phyloP scores from a whole-genome alignment of 2,888 invertebrate species.

The Nebria salina region DNA sequence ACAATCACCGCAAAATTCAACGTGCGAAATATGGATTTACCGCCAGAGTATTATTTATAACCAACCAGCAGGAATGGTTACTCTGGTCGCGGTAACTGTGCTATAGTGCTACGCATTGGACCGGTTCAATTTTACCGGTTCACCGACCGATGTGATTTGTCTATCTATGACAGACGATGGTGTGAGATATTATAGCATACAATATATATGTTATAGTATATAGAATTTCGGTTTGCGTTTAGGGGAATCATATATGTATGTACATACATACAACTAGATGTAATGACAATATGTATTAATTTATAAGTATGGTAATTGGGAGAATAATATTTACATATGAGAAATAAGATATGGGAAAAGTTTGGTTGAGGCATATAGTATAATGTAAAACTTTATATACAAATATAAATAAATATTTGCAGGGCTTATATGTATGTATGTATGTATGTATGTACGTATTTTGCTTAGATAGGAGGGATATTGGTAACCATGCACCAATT shows the following conservation, averaged over 20 bases:
- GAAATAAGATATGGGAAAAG: not conserved
- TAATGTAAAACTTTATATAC: too few relatives aligned
- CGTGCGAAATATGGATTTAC: constrained; percentile 31
- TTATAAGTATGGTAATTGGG: not conserved
- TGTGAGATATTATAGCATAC: not conserved
- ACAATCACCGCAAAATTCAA: constrained; percentile 23
- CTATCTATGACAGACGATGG: constrained; percentile 40
- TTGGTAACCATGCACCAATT: too few relatives aligned
- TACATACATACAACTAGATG: not conserved
- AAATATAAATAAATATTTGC: too few relatives aligned
- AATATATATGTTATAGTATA: too few relatives aligned
- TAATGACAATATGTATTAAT: not conserved
- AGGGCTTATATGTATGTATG: too few relatives aligned
- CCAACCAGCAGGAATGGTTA: not conserved
- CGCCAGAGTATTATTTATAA: not conserved
- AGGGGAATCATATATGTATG: not conserved
- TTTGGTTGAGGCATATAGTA: too few relatives aligned
- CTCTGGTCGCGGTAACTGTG: not conserved
- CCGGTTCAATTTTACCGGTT: constrained; percentile 54
- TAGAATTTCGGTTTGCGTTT: not conserved
- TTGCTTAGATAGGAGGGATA: too few relatives aligned
- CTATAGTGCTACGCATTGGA: constrained; percentile 24
- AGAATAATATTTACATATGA: too few relatives aligned
- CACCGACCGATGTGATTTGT: constrained; percentile 55
- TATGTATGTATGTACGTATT: too few relatives aligned